Conservation (phyloP, 1,140 invertebrate genomes). For the Tribolium castaneum region DNA sequence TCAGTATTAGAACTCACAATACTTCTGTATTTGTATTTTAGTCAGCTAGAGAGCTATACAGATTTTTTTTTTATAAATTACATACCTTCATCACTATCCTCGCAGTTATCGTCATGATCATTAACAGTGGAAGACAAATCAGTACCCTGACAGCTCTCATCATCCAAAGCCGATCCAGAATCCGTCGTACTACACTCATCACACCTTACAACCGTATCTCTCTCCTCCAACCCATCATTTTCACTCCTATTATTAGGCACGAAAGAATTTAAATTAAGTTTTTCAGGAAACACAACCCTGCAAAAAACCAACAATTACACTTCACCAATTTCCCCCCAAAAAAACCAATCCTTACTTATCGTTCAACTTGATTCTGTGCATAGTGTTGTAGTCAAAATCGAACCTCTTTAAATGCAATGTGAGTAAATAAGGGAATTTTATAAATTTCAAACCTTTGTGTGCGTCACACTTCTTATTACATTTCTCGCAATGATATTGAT, state of each 20-base stretch:
- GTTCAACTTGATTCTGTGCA: conserved; percentile 91
- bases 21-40: too few relatives aligned
- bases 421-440: conserved; percentile 88
- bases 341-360: conserved; percentile 80
- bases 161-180: conserved; percentile 75
- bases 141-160: conserved; percentile 69
- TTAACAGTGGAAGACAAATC: conserved; percentile 61
- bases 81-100: conserved; percentile 73
- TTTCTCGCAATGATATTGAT: conserved; percentile 91
- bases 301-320: conserved; percentile 51
- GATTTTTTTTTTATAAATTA: conserved; percentile 33
- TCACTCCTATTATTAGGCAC: conserved; percentile 66
- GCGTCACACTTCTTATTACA: conserved; percentile 92
- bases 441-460: conserved; percentile 91
- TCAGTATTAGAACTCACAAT: too few relatives aligned
- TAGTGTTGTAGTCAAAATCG: conserved; percentile 89
- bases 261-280: conserved; percentile 84
- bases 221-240: conserved; percentile 64
- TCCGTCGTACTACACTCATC: conserved; percentile 80
- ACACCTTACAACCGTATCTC: conserved; percentile 65
- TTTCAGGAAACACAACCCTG: conserved; percentile 88
- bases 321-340: not conserved
- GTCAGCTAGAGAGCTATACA: too few relatives aligned
- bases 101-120: conserved; percentile 61
- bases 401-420: conserved; percentile 92